These are phyloP conservation scores for Lucifuga dentata DNA, from an alignment of 2,113 vertebrate genomes.

Conservation along the genomic window DNA sequence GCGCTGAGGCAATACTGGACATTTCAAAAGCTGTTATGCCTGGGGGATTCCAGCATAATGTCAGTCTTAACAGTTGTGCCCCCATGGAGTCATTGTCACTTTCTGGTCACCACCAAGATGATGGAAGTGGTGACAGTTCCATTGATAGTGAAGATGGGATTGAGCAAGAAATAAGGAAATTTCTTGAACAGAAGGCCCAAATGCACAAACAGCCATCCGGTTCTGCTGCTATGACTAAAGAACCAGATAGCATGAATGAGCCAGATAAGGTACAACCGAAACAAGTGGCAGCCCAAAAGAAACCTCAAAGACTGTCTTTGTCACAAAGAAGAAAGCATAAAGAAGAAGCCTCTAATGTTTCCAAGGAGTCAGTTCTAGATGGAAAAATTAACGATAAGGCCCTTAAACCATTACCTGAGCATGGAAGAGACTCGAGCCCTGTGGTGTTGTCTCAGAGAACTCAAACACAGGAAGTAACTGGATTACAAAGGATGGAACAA, in stretches of 20 bases:
- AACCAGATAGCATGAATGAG: slow-evolving; percentile 20
- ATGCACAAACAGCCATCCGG: slow-evolving; percentile 74
- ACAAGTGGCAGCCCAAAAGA: slow-evolving; percentile 54
- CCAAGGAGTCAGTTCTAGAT: slow-evolving; percentile 22
- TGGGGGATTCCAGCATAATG: slow-evolving; percentile 67
- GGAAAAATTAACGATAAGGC: slow-evolving; percentile 30
- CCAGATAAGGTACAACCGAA: slow-evolving; percentile 52
- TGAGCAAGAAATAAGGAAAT: slow-evolving; percentile 93
- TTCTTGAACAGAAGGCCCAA: slow-evolving; percentile 92
- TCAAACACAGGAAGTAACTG: slow-evolving; percentile 12
- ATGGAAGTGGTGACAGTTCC: slow-evolving; percentile 86
- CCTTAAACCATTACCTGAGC: slow-evolving; percentile 30
- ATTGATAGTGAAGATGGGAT: slow-evolving; percentile 96
- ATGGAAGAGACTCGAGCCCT: slow-evolving; percentile 38
- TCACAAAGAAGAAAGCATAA: slow-evolving; percentile 80
- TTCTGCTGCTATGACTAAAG: slow-evolving; percentile 16
- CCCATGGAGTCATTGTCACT: slow-evolving; percentile 46
- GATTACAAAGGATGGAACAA: slow-evolving; percentile 54
- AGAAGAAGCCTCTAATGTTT: slow-evolving; percentile 44
- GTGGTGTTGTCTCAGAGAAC: slow-evolving; percentile 15
- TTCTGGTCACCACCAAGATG: slow-evolving; percentile 41
- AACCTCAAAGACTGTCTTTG: slow-evolving; percentile 73
- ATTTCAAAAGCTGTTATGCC: slow-evolving; percentile 96
- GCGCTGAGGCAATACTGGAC: slow-evolving; percentile 96
- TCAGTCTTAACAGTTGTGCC: slow-evolving; percentile 36